Evolutionary conservation across 2,797 vertebrate species (phyloP).

Genomic region (Etheostoma nigrum): DNA sequence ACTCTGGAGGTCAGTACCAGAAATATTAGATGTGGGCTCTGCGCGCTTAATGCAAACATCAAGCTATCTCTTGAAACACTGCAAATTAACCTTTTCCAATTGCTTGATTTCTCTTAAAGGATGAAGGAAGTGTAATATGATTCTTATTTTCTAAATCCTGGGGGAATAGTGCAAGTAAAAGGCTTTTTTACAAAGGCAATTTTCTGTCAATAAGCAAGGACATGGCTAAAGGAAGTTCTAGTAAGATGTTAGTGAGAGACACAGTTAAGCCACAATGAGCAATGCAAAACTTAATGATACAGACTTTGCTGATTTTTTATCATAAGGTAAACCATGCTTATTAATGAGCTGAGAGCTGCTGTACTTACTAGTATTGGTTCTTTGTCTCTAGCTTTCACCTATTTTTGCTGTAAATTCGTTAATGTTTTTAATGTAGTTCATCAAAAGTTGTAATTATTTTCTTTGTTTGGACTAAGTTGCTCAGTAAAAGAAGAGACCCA

Average conservation of each 20-base stretch:
- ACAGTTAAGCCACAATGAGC: conserved; percentile 19
- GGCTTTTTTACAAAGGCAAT: conserved; percentile 40
- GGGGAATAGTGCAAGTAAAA: conserved; percentile 73
- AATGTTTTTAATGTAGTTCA: conserved; percentile 52
- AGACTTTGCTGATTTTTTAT: conserved; percentile 21
- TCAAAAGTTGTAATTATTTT: conserved; percentile 71
- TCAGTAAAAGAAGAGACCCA: conserved; percentile 81
- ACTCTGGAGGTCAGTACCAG: conserved; percentile 11
- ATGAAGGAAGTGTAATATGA: conserved; percentile 45
- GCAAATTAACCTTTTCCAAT: conserved; percentile 52
- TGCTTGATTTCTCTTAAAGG: conserved; percentile 36
- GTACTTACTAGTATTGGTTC: conserved; percentile 14
- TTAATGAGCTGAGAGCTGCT: conserved; percentile 2
- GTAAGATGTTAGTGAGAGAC: conserved; percentile 15
- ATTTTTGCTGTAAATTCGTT: conserved; percentile 61
- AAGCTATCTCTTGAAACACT: conserved; percentile 64
- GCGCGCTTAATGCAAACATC: conserved; percentile 63
- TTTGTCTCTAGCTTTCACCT: conserved; percentile 38
- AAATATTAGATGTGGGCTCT: conserved; percentile 14
- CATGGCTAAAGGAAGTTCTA: conserved; percentile 39
- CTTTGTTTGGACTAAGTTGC: conserved; percentile 76
- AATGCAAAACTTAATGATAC: conserved; percentile 4
- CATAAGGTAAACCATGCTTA: conserved; percentile 8
- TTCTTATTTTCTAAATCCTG: conserved; percentile 59
- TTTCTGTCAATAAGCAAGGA: conserved; percentile 61